Base-by-base conservation (phyloP, 1,140 invertebrate genomes). In the Globodera ellingtonae region DNA sequence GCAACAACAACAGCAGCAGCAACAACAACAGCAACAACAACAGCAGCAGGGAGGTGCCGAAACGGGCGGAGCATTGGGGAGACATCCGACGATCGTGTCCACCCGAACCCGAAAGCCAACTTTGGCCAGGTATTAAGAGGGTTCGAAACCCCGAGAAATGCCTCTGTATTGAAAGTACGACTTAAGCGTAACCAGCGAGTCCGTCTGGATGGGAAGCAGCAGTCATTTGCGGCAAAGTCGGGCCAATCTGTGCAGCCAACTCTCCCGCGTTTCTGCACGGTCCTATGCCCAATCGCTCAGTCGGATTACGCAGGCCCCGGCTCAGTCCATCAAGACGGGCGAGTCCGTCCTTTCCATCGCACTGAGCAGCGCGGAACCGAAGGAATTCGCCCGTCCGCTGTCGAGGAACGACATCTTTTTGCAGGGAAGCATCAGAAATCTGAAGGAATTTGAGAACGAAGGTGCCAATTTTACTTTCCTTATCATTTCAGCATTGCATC, bases 211-310 rank as follows among this genome's bases (percentile, higher is more conserved):
- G 48, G 80, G 62, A 21, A 76, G 78, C 62, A 72, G 78, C 10
- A 83, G 47, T 70, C 70, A 84, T 70, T 50, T 84, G 18, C 83
- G 75, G 4, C 21, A 21, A 21, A 87, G 82, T 71, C 84, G 85
- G 46, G 75, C 74, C 56, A 87, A 88, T 70, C 72, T 89, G 65
- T 77, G 62, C 72, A 83, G 81, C 50, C 87, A 86, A 75, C 67
- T 87, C 6, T 82, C 81, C 35, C 66, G 86, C 24, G 81, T 89
- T 9, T 89, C 87, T 6, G 87, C 86, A 6, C 76, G 87, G 15
- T 85, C 82, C 47, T 88, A 85, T 48, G 86, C 85, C 18, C 88
- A 89, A 71, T 89, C 87, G 50, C 62, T 89, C n/a, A 87, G 87
- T 78, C 79, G 85, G 50, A 67, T 89, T 9, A 86, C 79, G 72